Base-by-base conservation (phyloP, 2,113 vertebrate genomes). In the Spea multiplicata region DNA sequence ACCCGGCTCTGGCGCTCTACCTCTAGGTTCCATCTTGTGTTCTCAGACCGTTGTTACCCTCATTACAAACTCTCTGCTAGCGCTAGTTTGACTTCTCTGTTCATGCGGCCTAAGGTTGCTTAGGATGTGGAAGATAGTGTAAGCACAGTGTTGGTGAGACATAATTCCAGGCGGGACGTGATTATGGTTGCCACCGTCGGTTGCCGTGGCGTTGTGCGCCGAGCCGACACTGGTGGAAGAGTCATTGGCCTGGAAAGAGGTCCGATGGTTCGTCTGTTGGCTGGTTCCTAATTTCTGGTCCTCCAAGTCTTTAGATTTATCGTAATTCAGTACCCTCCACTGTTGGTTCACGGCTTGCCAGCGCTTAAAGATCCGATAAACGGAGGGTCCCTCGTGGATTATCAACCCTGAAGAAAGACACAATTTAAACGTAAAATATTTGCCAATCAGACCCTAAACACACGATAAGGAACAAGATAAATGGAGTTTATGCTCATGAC, bases 341-440 rank as follows among this genome's bases (percentile, higher is more conserved):
- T 99, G 96, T 89, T 99, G 97, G 92, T 99, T 99, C 83, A 99
- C 96, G 0, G 97, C 97, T 88, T 98, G 97, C 97, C 97, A 99
- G 81, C 97, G 92, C 82, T 98, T 96, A 88, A 99, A 98, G 88
- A 99, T 99, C 71, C 97, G 96, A 85, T 96, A 99, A 85, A 99
- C 97, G 0, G 97, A 97, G 48, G 97, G 97, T 50, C 97, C 96
- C 89, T 99, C 97, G 0, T 99, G 97, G 90, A 98, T 94, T 84
- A 99, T 98, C 85, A 99, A 89, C 73, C 96, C 97, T 98, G 91
- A 46, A 85, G 85, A 81, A 69, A 84, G 55, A 59, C 30, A 30
- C 30, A 30, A 30, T 30, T 30, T 30, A 30, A 30, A 30, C 30
- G 30, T 30, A 30, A 30, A 30, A 30, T 30, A 30, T 30, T 30